Base-by-base conservation (phyloP, 2,888 invertebrate genomes). In the Calephelis perditalis region DNA sequence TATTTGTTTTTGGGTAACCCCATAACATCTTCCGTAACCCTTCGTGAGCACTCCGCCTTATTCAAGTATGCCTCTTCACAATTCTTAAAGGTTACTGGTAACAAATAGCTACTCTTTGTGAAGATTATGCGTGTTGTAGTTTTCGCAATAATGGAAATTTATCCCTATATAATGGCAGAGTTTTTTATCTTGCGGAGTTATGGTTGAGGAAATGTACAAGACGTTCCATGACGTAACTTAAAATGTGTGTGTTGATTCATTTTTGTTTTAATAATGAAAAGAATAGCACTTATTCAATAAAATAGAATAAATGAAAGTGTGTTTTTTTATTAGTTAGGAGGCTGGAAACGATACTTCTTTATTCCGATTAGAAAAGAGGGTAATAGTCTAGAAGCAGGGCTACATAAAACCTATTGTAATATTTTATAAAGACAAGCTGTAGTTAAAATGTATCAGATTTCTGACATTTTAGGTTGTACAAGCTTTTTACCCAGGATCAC, bases 101-200 rank as follows among this genome's bases (percentile, higher is more conserved):
- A 49, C 49, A 35, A 49, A 49, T 49, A 15, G 49, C 49, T 49
- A 15, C 49, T 49, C 35, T 49, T 35, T 49, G 49, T 10, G 35
- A 49, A 10, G 35, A 4, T 49, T 26, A 35, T 52, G 35, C 52
- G 35, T 52, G 35, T 26, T 35, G 52, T 52, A 35, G 52, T 52
- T 52, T 35, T 52, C 35, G 6, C 26, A 35, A 35, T 52, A 52
- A 52, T 52, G 52, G 52, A 26, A 35, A 26, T 35, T 35, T 52
- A 52, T 10, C 35, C 35, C 35, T 35, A 8, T 52, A 35, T 52
- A 52, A 52, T 52, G 35, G 49, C 2, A 5, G 49, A 52, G 49
- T 52, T 52, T 49, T 49, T 49, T 26, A 15, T 49, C 26, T 49
- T 11, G 49, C 5, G 6, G 49, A 49, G 49, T 49, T 11, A 49